Evolutionary conservation across 2,113 vertebrate genomes (phyloP).

Genomic region (Theristicus caerulescens): DNA sequence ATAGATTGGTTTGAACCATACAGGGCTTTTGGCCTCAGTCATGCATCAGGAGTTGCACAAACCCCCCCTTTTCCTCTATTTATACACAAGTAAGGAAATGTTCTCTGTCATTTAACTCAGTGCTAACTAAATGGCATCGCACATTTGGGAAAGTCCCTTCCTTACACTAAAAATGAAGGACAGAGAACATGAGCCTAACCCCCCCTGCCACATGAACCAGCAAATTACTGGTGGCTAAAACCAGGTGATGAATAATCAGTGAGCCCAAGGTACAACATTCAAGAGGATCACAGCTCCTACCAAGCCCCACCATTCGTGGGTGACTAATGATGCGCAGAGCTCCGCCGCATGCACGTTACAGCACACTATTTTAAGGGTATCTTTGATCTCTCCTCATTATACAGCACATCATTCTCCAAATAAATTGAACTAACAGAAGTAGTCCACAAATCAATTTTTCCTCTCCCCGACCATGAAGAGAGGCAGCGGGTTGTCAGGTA

Average conservation of each 20-base stretch:
- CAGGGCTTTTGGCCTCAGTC: not conserved
- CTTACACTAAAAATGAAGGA: not conserved
- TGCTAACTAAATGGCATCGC: not conserved
- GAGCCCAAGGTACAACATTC: not conserved
- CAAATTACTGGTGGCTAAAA: not conserved
- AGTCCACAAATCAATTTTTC: not conserved
- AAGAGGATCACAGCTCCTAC: not conserved
- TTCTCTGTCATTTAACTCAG: not conserved
- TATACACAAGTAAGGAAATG: not conserved
- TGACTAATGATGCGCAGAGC: not conserved
- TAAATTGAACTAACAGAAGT: not conserved
- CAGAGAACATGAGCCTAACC: not conserved
- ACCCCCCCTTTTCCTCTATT: not conserved
- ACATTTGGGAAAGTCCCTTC: not conserved
- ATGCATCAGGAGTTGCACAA: not conserved
- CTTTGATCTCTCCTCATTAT: not conserved
- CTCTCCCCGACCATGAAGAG: not conserved
- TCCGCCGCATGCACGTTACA: not conserved
- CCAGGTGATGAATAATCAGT: not conserved
- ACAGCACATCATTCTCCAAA: not conserved
- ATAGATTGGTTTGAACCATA: not conserved
- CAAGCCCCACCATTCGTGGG: not conserved
- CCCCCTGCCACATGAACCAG: not conserved
- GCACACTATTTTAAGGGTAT: not conserved
- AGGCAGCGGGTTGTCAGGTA: not conserved